Conservation (phyloP, 2,113 vertebrate genomes). For the Scortum barcoo region DNA sequence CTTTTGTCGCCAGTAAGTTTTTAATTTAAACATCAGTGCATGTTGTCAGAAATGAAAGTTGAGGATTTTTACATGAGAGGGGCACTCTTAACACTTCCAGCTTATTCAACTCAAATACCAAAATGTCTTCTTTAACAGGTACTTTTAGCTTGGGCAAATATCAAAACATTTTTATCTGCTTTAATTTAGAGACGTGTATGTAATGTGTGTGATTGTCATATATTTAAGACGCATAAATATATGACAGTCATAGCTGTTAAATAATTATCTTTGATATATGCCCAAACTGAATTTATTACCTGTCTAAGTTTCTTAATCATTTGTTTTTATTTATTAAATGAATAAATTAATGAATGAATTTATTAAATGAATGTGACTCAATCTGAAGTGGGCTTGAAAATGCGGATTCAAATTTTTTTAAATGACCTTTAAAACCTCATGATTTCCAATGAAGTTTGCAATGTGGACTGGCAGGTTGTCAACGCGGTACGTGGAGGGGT, state of each 20-base stretch:
- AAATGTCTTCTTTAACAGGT: conserved; percentile 40
- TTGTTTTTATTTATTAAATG: conserved; percentile 58
- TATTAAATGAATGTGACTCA: conserved; percentile 58
- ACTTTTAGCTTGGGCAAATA: conserved; percentile 50
- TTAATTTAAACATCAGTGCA: conserved; percentile 44
- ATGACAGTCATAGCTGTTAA: background rate
- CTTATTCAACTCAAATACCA: conserved; percentile 62
- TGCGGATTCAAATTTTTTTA: background rate
- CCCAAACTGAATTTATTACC: conserved; percentile 27
- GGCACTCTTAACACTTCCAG: conserved; percentile 18
- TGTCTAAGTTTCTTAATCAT: conserved; percentile 11
- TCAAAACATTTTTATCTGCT: conserved; percentile 34
- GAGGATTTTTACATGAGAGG: conserved; percentile 31
- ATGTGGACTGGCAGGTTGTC: conserved; percentile 59
- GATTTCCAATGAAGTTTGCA: conserved; percentile 62
- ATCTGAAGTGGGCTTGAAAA: conserved; percentile 58
- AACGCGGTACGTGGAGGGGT: conserved; percentile 32
- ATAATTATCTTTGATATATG: conserved; percentile 33
- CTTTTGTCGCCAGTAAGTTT: conserved; percentile 16
- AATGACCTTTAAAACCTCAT: conserved; percentile 52
- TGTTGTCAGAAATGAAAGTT: conserved; percentile 30
- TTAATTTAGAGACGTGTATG: conserved; percentile 19
- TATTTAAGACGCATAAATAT: conserved; percentile 1
- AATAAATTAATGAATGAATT: too few species aligned
- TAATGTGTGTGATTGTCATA: background rate